Base-by-base conservation (phyloP, 2,113 vertebrate species). In the Monopterus albus region DNA sequence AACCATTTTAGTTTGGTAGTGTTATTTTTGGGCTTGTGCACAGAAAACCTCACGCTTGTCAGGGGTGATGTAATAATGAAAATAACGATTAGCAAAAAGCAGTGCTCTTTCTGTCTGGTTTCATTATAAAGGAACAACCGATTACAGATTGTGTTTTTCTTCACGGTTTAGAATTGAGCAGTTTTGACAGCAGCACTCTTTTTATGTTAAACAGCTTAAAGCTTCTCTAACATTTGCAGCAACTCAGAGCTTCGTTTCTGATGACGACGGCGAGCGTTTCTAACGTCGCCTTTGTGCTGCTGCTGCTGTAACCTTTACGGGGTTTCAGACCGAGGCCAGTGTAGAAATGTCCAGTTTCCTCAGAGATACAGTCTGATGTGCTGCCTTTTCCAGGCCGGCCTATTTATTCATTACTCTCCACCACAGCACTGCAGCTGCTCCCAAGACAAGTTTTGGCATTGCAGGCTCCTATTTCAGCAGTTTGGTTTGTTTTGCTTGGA, bases 381-480 rank as follows among this genome's bases (percentile, higher is more conserved):
- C 45, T 58, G 43, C 46, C 9, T 62, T 69, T 68, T 62, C 43
- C n/a, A 17, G 38, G 21, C 36, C 61, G 20, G 26, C 45, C 38
- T 49, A 23, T 33, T 72, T 45, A 58, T 62, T 49, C 67, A 47
- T 83, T 59, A 72, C 70, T 78, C 76, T 72, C 40, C 64, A 46
- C 80, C 47, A 10, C 80, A 68, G 52, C 43, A 0, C 45, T 0
- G 8, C 17, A 6, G 39, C 75, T 6, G 15, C 66, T 69, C 78
- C 81, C 85, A 81, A 63, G 17, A 51, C 23, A 7, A n/a, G 14
- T 23, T 39, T 51, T 74, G 71, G 68, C 63, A 59, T 5, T 43
- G 17, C 17, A 1, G 71, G 50, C 66, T 64, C 62, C 66, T 72
- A 17, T 50, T 82, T 79, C 81, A 86, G 83, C 75, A 69, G 5